A percentile compares a stretch with the other conserved stretches of the same genome.
These are phyloP conservation scores for Phyllopteryx taeniolatus DNA, from an alignment of 2,113 vertebrate species.

Conservation along the genomic window DNA sequence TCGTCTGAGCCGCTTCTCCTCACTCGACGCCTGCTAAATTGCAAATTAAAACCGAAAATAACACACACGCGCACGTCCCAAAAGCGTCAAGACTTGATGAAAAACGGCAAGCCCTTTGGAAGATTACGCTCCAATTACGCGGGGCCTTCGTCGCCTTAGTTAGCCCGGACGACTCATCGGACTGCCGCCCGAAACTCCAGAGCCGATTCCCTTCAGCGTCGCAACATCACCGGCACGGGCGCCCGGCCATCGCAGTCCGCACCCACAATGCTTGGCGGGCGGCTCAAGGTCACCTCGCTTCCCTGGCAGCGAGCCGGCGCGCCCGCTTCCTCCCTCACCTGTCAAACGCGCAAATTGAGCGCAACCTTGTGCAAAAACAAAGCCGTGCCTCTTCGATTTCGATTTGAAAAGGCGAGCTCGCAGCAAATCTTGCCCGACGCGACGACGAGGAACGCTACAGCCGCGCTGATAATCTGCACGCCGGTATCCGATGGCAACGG, in stretches of 20 bases:
- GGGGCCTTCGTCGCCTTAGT: conserved; percentile 23
- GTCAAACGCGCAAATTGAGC: conserved; percentile 18
- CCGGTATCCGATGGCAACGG: conserved; percentile 47
- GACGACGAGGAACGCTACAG: conserved; percentile 62
- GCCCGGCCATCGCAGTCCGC: background rate
- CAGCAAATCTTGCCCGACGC: background rate
- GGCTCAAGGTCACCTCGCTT: conserved; percentile 62
- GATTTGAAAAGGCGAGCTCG: background rate
- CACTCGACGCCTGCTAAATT: conserved; percentile 1
- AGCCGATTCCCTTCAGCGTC: background rate
- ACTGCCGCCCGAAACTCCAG: background rate
- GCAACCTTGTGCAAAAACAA: background rate
- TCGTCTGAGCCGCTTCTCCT: no score
- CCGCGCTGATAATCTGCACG: conserved; percentile 63
- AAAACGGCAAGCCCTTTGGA: conserved; percentile 43
- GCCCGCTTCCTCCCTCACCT: conserved; percentile 3
- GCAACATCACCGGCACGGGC: background rate
- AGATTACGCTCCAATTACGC: conserved; percentile 55
- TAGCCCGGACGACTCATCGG: conserved; percentile 27
- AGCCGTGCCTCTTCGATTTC: background rate
- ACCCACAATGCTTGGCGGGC: conserved; percentile 48
- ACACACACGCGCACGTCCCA: conserved; percentile 42
- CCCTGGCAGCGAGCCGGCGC: conserved; percentile 28
- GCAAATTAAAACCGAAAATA: conserved; percentile 58
- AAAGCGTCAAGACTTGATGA: conserved; percentile 51